Conservation (phyloP, 1,140 invertebrate species). For the Bombus ignitus region DNA sequence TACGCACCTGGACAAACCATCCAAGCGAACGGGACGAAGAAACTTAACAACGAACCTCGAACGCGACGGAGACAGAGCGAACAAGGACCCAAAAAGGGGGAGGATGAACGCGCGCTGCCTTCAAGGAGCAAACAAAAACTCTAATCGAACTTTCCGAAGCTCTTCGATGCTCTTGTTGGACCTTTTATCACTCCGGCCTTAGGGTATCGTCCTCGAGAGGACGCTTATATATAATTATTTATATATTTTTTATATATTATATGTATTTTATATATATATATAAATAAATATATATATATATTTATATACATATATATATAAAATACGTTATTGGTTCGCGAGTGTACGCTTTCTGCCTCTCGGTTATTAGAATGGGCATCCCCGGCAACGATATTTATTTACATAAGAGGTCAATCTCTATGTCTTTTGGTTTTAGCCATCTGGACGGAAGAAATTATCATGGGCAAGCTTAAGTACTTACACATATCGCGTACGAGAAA, state of each 20-base stretch:
- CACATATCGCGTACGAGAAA: not conserved
- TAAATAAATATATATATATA: not conserved
- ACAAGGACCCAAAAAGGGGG: too few species aligned
- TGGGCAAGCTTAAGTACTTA: not conserved
- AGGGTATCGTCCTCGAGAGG: constrained; percentile 44
- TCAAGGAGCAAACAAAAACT: constrained; percentile 70
- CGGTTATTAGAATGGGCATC: constrained; percentile 71
- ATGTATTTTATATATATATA: too few species aligned
- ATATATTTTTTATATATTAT: too few species aligned
- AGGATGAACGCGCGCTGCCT: constrained; percentile 42
- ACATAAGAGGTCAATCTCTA: constrained; percentile 36
- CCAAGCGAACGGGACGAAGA: constrained; percentile 39
- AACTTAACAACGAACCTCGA: constrained; percentile 42
- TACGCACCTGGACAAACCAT: constrained; percentile 62
- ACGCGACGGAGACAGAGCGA: not conserved
- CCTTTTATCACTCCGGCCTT: constrained; percentile 59
- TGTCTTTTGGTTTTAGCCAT: not conserved
- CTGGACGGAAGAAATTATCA: not conserved
- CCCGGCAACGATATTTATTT: constrained; percentile 69
- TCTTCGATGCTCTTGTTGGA: constrained; percentile 52
- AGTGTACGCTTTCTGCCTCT: constrained; percentile 39
- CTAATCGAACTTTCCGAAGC: constrained; percentile 75
- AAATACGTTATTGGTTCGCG: not conserved
- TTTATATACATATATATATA: not conserved
- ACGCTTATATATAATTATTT: constrained; percentile 45